Evolutionary conservation across 2,113 vertebrate species (phyloP).

Genomic region (Balaenoptera acutorostrata): DNA sequence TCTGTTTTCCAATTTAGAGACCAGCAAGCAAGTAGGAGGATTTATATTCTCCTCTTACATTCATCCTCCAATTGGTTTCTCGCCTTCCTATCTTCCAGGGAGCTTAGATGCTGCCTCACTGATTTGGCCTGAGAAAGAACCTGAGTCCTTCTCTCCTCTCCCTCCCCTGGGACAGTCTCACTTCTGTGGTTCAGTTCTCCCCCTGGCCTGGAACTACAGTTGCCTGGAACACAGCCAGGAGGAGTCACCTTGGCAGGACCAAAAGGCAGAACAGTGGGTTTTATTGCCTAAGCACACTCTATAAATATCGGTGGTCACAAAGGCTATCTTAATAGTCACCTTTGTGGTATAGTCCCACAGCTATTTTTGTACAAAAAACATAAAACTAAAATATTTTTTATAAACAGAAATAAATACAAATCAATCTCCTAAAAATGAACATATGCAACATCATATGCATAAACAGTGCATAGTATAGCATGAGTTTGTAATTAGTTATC

Average conservation of each 20-base stretch:
- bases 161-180: background rate
- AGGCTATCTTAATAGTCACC: background rate
- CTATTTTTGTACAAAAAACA: background rate
- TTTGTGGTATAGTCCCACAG: background rate
- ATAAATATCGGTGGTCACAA: background rate
- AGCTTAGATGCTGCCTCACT: background rate
- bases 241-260: background rate
- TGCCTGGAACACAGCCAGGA: background rate
- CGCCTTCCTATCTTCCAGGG: background rate
- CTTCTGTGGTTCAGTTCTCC: background rate
- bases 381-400: background rate
- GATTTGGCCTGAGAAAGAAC: background rate
- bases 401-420: constrained; percentile 8
- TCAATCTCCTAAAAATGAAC: background rate
- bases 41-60: background rate
- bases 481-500: background rate
- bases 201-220: background rate
- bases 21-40: background rate
- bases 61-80: background rate
- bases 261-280: background rate
- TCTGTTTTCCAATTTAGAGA: background rate
- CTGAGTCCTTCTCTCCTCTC: background rate
- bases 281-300: background rate
- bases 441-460: background rate
- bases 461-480: background rate